These are phyloP conservation scores for Notolepis coatsorum DNA, from an alignment of 2,797 vertebrate species.

Conservation along the genomic window DNA sequence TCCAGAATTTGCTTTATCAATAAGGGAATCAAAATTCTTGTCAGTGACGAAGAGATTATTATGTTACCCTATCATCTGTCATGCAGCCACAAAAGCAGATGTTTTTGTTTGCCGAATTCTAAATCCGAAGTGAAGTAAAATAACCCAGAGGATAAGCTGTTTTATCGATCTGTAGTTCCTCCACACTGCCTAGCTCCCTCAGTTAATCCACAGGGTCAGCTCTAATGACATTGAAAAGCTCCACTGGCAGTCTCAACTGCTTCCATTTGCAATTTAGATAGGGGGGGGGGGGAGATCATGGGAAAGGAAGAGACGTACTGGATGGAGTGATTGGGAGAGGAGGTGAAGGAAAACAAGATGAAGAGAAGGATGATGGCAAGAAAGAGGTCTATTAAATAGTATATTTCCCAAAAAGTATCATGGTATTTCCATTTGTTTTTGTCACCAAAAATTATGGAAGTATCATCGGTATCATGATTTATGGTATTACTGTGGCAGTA, in stretches of 20 bases:
- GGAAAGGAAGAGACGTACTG: background rate
- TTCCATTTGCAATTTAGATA: slow-evolving; percentile 81
- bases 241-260: slow-evolving; percentile 65
- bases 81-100: slow-evolving; percentile 36
- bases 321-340: slow-evolving; percentile 14
- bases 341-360: slow-evolving; percentile 11
- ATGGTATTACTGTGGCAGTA: no score
- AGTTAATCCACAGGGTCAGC: slow-evolving; percentile 77
- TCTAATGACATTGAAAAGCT: slow-evolving; percentile 78
- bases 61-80: slow-evolving; percentile 34
- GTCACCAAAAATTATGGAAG: no score
- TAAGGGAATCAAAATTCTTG: no score
- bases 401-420: no score
- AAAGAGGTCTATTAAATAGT: slow-evolving; percentile 9
- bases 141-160: slow-evolving; percentile 67
- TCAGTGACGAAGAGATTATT: no score
- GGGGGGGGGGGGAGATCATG: slow-evolving; percentile 18
- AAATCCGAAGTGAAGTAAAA: slow-evolving; percentile 73
- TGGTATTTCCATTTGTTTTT: no score
- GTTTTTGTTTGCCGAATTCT: slow-evolving; percentile 46
- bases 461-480: no score
- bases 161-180: slow-evolving; percentile 76
- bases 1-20: no score
- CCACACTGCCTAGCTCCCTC: slow-evolving; percentile 62
- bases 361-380: background rate